Base-by-base conservation (phyloP, 2,888 invertebrate genomes). In the Notodonta ziczac region DNA sequence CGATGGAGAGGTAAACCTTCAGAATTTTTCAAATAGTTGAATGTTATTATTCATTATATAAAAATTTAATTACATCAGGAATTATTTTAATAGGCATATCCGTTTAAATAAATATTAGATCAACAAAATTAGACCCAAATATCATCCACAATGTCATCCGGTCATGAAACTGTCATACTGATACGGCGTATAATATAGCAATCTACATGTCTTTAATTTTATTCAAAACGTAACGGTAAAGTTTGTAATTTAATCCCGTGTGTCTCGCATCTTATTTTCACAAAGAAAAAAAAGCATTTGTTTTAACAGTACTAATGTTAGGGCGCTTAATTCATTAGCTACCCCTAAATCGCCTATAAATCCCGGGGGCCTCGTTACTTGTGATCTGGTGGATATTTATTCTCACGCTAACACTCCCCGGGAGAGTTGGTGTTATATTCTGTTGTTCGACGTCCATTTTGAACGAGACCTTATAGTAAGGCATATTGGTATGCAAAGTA, bases 271-370 rank as follows among this genome's bases (percentile, higher is more conserved):
- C 58, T 68, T 72, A 73, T 74, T 76, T 65, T 60, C 13, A 52
- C 24, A 10, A 62, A 62, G 61, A 73, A 77, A 79, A 24, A 77
- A 80, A 80, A 79, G 69, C 76, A 73, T 75, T 79, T 78, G 74
- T 79, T 83, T 81, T 72, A 81, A 78, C 75, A 78, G 80, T 77
- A 82, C 80, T 82, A 85, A 86, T 85, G 84, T 82, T 74, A 78
- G 77, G 82, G 73, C 74, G 79, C 82, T 86, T 87, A 86, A 87
- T 87, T 87, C 86, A 88, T 87, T 88, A 87, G 83, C 81, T 79
- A 63, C 69, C 72, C 73, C 76, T 77, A 79, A 86, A 87, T 87
- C 83, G 78, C 82, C 81, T 77, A 86, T 86, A 86, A 88, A 86
- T 87, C 83, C 81, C 79, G 63, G 0, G 66, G 72, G 69, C 72